These are phyloP conservation scores for Platypus cylindrus DNA, from an alignment of 2,888 invertebrate species.

Conservation along the genomic window DNA sequence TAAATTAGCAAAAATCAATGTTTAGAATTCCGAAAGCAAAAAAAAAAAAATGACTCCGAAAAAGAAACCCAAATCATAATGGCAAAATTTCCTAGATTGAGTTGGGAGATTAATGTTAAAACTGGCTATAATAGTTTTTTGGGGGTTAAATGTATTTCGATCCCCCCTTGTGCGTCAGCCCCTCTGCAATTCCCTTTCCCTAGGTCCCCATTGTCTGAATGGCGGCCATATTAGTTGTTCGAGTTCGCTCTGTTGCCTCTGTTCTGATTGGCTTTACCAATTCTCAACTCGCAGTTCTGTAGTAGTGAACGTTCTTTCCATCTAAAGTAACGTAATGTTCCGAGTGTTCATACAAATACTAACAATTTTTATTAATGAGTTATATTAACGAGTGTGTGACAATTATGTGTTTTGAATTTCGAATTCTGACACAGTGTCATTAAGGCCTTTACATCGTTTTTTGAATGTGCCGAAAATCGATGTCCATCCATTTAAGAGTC, in stretches of 20 bases:
- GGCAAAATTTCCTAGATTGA: slow-evolving; percentile 14
- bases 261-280: slow-evolving; percentile 38
- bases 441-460: too few relatives aligned
- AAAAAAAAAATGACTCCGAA: too few relatives aligned
- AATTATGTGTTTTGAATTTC: too few relatives aligned
- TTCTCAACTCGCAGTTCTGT: slow-evolving; percentile 32
- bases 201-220: slow-evolving; percentile 36
- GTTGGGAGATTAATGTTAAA: slow-evolving; percentile 19
- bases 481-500: too few relatives aligned
- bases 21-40: slow-evolving; percentile 10
- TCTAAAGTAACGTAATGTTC: too few relatives aligned
- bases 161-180: slow-evolving; percentile 28
- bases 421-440: too few relatives aligned
- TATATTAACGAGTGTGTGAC: too few relatives aligned
- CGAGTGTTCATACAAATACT: too few relatives aligned
- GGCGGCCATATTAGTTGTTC: slow-evolving; percentile 38
- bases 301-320: slow-evolving; percentile 26
- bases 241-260: slow-evolving; percentile 35
- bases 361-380: too few relatives aligned
- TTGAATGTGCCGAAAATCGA: too few relatives aligned
- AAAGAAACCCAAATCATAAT: slow-evolving; percentile 6
- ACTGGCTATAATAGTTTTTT: slow-evolving; percentile 27
- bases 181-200: slow-evolving; percentile 34
- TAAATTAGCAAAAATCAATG: slow-evolving; percentile 2
- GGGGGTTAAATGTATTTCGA: slow-evolving; percentile 30